phyloP scores from a whole-genome alignment of 2,888 invertebrate species.

The Lithophane semibrunnea region DNA sequence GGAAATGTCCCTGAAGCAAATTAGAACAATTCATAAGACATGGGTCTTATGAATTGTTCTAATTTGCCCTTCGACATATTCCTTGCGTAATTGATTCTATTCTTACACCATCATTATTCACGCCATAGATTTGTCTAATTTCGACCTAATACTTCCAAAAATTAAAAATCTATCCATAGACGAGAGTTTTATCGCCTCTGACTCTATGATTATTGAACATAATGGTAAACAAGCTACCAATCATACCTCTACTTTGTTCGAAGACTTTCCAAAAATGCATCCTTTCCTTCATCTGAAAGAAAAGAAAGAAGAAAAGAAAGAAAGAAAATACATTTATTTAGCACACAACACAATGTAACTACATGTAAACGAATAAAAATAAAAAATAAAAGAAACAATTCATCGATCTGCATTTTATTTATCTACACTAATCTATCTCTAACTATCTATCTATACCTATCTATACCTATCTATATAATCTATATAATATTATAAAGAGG shows the following conservation, averaged over 20 bases:
- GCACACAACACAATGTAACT: too few relatives aligned
- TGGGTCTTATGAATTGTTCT: not conserved
- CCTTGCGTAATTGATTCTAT: too few relatives aligned
- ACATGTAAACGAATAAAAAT: too few relatives aligned
- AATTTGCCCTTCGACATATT: not conserved
- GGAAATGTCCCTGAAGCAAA: not conserved
- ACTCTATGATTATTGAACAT: not conserved
- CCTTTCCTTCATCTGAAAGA: not conserved
- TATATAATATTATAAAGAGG: too few relatives aligned
- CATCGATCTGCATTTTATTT: too few relatives aligned
- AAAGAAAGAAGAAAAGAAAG: too few relatives aligned
- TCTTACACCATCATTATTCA: not conserved
- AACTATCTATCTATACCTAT: too few relatives aligned
- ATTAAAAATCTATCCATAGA: not conserved
- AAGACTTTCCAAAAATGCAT: not conserved
- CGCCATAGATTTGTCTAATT: not conserved
- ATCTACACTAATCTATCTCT: too few relatives aligned
- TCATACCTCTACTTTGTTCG: not conserved
- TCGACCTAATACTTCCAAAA: not conserved
- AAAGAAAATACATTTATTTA: too few relatives aligned
- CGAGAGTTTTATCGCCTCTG: not conserved
- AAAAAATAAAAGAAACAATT: too few relatives aligned
- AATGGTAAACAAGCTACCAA: not conserved
- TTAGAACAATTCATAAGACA: too few relatives aligned
- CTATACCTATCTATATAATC: too few relatives aligned